Base-by-base conservation (phyloP, 2,888 invertebrate species). In the Notodonta dromedarius region DNA sequence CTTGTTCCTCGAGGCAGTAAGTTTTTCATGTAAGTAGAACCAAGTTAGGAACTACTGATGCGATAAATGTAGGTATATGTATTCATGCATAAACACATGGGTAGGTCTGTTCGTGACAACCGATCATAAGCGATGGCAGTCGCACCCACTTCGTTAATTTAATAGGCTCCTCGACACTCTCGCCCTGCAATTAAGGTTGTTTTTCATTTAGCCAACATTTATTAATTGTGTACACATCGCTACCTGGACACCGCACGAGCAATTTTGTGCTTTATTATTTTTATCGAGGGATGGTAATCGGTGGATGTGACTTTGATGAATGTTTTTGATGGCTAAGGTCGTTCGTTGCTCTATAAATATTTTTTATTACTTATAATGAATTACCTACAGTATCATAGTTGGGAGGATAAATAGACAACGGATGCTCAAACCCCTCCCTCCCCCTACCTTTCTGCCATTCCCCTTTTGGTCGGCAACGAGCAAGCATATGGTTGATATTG, bases 121-220 rank as follows among this genome's bases (percentile, higher is more conserved):
- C 60, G 63, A 67, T 70, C 66, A 60, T 82, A 76, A 82, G 70
- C 56, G 52, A 52, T 58, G 57, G 53, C 46, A 65, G 71, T 69
- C 78, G 73, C 74, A 66, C 78, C 76, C 64, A 78, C 69, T 79
- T 76, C 68, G 67, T 74, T 77, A 67, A 57, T 46, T 67, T 70
- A 74, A 76, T 77, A 71, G 60, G 58, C 57, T 65, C 67, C 71
- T 60, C 62, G 59, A 68, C 68, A 69, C 71, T 79, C 65, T 71
- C 70, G 61, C 66, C 66, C 63, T 66, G 66, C 74, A 77, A 79
- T 79, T 78, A 78, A 67, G 65, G 70, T 67, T 71, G 67, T 73
- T 76, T 77, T 75, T 76, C 69, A 70, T 66, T 71, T 39, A 14
- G 3, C 55, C n/a, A 14, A 12, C 35, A n/a, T 53, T n/a, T 53